Base-by-base conservation (phyloP, 2,888 invertebrate species). In the Plagodis dolabraria region DNA sequence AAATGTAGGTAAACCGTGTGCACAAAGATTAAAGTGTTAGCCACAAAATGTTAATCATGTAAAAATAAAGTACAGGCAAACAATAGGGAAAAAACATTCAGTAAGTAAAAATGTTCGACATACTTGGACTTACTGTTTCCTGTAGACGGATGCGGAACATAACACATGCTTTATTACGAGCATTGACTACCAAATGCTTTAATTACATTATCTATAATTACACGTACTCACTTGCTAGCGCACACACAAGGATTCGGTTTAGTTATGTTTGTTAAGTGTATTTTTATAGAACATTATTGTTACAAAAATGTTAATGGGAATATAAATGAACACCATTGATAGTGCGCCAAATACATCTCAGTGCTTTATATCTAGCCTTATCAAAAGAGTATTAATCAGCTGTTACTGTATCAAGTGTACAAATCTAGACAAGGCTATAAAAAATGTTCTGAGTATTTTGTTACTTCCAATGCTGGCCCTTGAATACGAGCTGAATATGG, bases 41-140 rank as follows among this genome's bases (percentile, higher is more conserved):
- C 90, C 87, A 92, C 91, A 89, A 75, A 89, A 87, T 71, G 83
- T 87, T 89, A 88, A 86, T 80, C 74, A 82, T 71, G 73, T 76
- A 84, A 83, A 22, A 82, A 83, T 75, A 84, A 83, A 77, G 76
- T 72, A 40, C 82, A 91, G 89, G 89, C 89, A 86, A 84, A 86
- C 51, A 33, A 81, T 82, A 82, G 73, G 71, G 74, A 64, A 65
- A 64, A 63, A 60, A 79, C 79, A 79, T 80, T 81, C 79, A 86
- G 76, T 80, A 75, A 74, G 79, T 77, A 77, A 82, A 77, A 82
- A 76, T 82, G 79, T 81, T 83, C 79, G 80, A 91, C 92, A 89
- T 92, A 92, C 92, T 87, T 89, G 89, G 89, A 96, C 96, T 96
- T 95, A 96, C 96, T 95, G 95, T 94, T 95, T 96, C 95, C 96